Evolutionary conservation across 2,888 invertebrate species (phyloP).

Genomic region (Agriotes lineatus): DNA sequence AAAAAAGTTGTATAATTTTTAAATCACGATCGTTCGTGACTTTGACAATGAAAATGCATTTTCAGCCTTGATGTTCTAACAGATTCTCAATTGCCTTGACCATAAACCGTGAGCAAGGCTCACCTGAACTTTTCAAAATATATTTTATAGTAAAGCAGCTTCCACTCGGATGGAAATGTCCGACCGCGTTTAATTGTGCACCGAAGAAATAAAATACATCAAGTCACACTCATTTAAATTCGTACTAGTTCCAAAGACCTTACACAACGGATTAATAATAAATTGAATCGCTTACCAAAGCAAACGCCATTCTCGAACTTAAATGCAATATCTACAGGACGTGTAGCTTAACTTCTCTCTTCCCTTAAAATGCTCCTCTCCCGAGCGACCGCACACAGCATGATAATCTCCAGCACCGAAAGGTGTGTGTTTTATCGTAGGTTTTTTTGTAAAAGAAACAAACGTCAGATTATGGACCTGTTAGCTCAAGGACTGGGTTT

Average conservation of each 20-base stretch:
- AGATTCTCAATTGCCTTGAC: not conserved
- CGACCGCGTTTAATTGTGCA: too few relatives aligned
- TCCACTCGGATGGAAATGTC: too few relatives aligned
- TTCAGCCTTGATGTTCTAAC: not conserved
- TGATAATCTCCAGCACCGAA: not conserved
- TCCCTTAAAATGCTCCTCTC: not conserved
- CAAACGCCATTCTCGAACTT: not conserved
- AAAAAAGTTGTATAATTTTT: too few relatives aligned
- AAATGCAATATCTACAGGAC: not conserved
- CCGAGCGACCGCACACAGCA: not conserved
- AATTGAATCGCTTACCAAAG: constrained; percentile 10
- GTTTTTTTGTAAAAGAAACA: not conserved
- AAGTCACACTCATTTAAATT: not conserved
- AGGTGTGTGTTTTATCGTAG: not conserved
- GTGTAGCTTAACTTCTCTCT: not conserved
- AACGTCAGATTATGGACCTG: not conserved
- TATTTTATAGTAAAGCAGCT: too few relatives aligned
- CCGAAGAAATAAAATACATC: too few relatives aligned
- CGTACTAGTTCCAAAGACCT: too few relatives aligned
- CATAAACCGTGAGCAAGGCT: not conserved
- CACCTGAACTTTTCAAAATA: not conserved
- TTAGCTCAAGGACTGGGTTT: not conserved
- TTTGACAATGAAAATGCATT: constrained; percentile 6
- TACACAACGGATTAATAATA: too few relatives aligned
- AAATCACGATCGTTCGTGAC: too few relatives aligned